These are phyloP conservation scores for Hipposideros larvatus DNA, from an alignment of 2,797 vertebrate genomes.

Conservation along the genomic window DNA sequence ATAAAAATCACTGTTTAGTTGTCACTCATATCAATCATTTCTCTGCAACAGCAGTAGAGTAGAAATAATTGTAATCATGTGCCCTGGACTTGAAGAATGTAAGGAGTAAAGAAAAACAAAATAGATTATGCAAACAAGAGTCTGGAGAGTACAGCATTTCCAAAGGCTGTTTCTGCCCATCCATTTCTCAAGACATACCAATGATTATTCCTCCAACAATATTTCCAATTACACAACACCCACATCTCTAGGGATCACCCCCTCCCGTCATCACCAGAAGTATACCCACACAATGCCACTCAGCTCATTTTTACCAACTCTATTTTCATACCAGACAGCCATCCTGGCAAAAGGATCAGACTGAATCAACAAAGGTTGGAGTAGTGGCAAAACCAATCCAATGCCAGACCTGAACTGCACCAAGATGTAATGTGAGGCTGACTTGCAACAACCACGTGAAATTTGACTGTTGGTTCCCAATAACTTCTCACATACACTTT, in stretches of 20 bases:
- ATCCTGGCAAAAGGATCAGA: not conserved
- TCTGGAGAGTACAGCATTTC: not conserved
- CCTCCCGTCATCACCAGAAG: not conserved
- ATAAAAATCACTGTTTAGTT: conserved; percentile 78
- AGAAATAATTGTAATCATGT: conserved; percentile 73
- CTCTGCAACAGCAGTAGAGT: conserved; percentile 41
- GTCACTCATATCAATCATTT: conserved; percentile 81
- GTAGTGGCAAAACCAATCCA: not conserved
- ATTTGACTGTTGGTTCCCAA: not conserved
- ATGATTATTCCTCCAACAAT: not conserved
- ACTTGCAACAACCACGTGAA: not conserved
- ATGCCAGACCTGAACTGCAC: not conserved
- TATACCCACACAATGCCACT: not conserved
- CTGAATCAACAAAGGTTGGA: not conserved
- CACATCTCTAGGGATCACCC: not conserved
- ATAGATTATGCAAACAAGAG: not conserved
- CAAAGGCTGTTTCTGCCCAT: conserved; percentile 26
- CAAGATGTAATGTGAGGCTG: not conserved
- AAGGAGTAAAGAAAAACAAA: conserved; percentile 48
- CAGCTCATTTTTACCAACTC: not conserved
- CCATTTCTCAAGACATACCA: not conserved
- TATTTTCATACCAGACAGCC: not conserved
- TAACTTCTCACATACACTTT: not conserved
- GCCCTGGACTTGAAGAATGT: conserved; percentile 59
- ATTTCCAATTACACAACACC: not conserved